Evolutionary conservation across 1,140 invertebrate species (phyloP).

Genomic region (Paraescarpia echinospica): DNA sequence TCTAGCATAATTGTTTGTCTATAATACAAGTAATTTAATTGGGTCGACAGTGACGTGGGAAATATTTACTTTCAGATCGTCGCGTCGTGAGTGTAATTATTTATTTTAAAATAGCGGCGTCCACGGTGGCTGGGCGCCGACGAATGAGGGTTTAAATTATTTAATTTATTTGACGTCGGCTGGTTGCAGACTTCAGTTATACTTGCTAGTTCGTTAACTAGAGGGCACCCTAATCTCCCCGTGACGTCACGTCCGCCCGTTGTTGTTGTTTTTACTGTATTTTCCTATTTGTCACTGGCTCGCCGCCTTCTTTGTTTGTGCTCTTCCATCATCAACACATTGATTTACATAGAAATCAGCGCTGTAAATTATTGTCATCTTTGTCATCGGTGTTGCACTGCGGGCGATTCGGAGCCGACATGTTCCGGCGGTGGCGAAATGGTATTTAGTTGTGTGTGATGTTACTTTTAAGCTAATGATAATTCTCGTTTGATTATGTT

Average conservation of each 20-base stretch:
- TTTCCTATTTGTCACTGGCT: not conserved
- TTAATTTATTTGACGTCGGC: not conserved
- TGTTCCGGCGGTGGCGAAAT: not conserved
- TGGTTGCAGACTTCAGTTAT: not conserved
- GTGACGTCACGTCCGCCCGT: not conserved
- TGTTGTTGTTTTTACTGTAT: not conserved
- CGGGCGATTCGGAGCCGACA: no score
- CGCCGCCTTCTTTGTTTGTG: not conserved
- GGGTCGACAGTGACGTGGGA: not conserved
- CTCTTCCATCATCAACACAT: not conserved
- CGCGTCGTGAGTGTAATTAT: not conserved
- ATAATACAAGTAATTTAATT: constrained; percentile 3
- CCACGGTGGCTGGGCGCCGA: not conserved
- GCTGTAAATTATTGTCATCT: not conserved
- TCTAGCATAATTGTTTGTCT: not conserved
- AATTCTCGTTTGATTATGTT: not conserved
- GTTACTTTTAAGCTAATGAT: not conserved
- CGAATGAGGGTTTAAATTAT: not conserved
- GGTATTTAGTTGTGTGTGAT: not conserved
- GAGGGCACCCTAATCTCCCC: not conserved
- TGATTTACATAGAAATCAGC: not conserved
- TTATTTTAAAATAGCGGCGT: not conserved
- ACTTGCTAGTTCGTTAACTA: not conserved
- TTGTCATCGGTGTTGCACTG: not conserved
- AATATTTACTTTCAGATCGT: not conserved